Evolutionary conservation across 2,797 vertebrate genomes (phyloP).

Genomic region (Pangasius mekongensis): DNA sequence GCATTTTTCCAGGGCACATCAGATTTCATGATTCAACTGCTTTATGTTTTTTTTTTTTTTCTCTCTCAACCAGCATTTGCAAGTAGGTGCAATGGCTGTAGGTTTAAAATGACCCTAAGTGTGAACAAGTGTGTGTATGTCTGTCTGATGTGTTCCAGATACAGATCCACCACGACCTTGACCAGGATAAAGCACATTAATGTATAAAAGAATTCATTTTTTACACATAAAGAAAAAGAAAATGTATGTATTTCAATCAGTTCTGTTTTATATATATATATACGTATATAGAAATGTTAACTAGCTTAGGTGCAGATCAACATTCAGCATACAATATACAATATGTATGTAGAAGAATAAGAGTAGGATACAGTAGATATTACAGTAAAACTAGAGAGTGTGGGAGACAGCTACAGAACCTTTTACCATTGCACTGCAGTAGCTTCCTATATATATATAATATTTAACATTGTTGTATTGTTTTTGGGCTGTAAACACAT

Average conservation of each 20-base stretch:
- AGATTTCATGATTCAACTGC: slow-evolving; percentile 28
- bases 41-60: background rate
- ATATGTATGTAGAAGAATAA: background rate
- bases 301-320: background rate
- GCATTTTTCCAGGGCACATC: slow-evolving; percentile 28
- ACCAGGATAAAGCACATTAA: background rate
- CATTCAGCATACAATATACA: background rate
- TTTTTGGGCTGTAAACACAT: no score
- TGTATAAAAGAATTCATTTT: background rate
- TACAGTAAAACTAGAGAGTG: background rate
- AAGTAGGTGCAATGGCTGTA: background rate
- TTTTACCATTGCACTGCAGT: background rate
- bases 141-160: background rate
- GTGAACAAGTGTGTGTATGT: background rate
- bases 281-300: background rate
- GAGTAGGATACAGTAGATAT: background rate
- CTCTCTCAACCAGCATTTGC: background rate
- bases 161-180: background rate
- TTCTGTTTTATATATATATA: background rate
- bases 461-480: no score
- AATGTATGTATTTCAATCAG: background rate
- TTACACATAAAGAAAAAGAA: background rate
- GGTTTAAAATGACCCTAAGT: background rate
- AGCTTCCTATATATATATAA: no score
- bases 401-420: background rate